Percentiles rank a stretch among this genome's conserved stretches.
These are phyloP conservation scores for Poliocrania exsul DNA, from an alignment of 2,797 vertebrate species.

Conservation along the genomic window DNA sequence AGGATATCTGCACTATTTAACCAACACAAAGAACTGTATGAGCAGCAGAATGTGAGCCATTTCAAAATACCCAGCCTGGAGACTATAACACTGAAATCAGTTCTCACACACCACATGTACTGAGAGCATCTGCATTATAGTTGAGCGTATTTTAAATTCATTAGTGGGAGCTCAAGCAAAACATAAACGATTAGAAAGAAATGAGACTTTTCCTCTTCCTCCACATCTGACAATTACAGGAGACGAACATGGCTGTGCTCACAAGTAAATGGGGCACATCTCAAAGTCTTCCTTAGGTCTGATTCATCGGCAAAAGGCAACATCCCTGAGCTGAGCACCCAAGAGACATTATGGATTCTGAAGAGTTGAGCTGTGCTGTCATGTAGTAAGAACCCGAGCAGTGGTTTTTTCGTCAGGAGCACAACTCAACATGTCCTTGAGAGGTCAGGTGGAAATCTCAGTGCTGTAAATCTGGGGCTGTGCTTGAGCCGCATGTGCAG, in stretches of 20 bases:
- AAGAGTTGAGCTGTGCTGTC: slow-evolving; percentile 23
- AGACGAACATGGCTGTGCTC: not conserved
- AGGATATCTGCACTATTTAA: not conserved
- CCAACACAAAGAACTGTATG: not conserved
- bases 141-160: slow-evolving; percentile 5
- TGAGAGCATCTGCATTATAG: not conserved
- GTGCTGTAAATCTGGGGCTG: not conserved
- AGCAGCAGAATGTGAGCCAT: not conserved
- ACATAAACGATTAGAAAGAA: slow-evolving; percentile 36
- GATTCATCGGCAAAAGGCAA: not conserved
- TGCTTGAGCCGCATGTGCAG: fast-evolving
- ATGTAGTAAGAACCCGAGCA: not conserved
- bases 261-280: not conserved
- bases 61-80: not conserved
- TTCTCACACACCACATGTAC: not conserved
- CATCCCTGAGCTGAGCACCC: not conserved
- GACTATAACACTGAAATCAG: not conserved
- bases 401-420: not conserved
- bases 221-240: slow-evolving; percentile 1
- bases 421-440: not conserved
- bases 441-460: not conserved
- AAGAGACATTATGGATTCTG: not conserved
- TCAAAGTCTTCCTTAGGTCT: not conserved
- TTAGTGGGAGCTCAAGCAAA: slow-evolving; percentile 57
- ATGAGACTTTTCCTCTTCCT: slow-evolving; percentile 32